Evolutionary conservation across 35 echinoderm and acorn worm species (phyloP), one percentile per base, ranked within the genome.

Genomic region (Antedon bifida): DNA sequence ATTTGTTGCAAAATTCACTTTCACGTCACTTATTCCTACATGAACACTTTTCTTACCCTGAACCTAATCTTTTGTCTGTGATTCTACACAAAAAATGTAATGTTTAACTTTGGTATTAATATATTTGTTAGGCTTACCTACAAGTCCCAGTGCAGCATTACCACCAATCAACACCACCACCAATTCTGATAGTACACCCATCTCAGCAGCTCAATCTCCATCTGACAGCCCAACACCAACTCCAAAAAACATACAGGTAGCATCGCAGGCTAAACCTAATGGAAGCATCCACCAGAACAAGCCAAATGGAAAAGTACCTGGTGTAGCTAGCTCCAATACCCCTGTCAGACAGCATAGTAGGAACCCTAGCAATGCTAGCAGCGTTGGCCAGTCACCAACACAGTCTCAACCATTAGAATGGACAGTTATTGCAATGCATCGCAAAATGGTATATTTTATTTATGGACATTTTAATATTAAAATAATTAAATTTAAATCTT

Each of bases 341-440:
- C 85, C 86, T 29, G 36, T 77, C 7, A 91, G 82, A 64, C 86
- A 83, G 36, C 93, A 96, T 31, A 88, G 87, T 78, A 56, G 93
- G 17, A 96, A 82, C 29, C 93, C 93, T 4, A 96, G 93, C 76
- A 96, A 91, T 39, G 88, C 88, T 34, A 96, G 93, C 56, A 84
- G 82, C 26, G 81, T 76, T n/a, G 84, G 86, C 19, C 86, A 84
- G 5, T 31, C 84, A 17, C 81, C 73, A 23, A 56, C 88, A 1
- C 77, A 38, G 16, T 77, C 51, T 23, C 64, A 91, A 31, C 86
- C 55, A 42, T 88, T 99, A 86, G 95, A 99, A 51, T 91, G 95
- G 0, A 89, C 91, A 29, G 88, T 99, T 33, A 83, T 99, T 5
- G 95, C 88, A 30, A 92, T 99, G 95, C 95, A 99, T 87, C 88